Conservation (phyloP, 2,888 invertebrate genomes). For the Drosophila emarginata region DNA sequence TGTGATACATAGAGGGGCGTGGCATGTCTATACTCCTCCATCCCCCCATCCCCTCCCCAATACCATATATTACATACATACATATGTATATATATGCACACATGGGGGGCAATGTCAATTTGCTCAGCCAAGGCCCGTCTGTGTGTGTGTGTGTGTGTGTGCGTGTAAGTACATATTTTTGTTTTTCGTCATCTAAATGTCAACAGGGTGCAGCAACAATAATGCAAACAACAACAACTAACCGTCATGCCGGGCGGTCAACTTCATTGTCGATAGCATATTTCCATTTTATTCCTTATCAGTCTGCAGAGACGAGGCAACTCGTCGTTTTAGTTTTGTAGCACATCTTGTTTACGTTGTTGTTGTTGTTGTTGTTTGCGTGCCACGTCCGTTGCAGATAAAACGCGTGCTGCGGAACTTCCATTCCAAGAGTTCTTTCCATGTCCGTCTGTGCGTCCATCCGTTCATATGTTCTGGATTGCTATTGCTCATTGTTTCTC, state of each 20-base stretch:
- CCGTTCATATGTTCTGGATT: conserved; percentile 17
- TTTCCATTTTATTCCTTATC: conserved; percentile 34
- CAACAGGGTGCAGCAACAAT: conserved; percentile 64
- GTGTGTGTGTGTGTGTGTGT: too few species aligned
- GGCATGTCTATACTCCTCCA: too few species aligned
- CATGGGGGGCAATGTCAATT: conserved; percentile 67
- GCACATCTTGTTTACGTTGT: conserved; percentile 15
- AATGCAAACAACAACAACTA: background rate
- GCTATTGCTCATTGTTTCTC: background rate
- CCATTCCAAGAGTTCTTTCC: conserved; percentile 33
- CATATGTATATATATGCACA: conserved; percentile 12
- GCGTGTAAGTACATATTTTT: background rate
- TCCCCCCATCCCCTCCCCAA: too few species aligned
- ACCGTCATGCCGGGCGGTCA: conserved; percentile 54
- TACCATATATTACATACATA: background rate
- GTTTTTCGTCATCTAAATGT: conserved; percentile 55
- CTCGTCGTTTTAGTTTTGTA: background rate
- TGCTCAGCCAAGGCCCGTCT: conserved; percentile 58
- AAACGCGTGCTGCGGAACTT: conserved; percentile 70
- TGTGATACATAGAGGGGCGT: background rate
- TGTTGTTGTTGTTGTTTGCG: conserved; percentile 46
- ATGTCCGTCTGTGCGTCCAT: conserved; percentile 7
- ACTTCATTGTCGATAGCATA: conserved; percentile 56
- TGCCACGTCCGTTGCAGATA: conserved; percentile 73
- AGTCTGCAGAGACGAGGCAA: conserved; percentile 13